Evolutionary conservation across 2,888 invertebrate species (phyloP).

Genomic region (Scaptomyza polygonia): DNA sequence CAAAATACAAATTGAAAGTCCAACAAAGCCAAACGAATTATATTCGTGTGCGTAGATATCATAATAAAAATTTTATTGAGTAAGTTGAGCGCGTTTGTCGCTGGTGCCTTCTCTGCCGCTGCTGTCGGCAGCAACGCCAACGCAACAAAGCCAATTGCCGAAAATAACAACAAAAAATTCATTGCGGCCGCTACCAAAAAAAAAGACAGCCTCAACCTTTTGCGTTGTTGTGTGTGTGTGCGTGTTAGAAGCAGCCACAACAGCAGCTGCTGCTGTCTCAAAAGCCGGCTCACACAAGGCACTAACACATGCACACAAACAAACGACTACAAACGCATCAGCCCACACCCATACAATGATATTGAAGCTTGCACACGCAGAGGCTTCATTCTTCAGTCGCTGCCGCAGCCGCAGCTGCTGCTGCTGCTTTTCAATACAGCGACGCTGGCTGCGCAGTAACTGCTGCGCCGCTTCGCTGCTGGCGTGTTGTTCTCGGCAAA

Average conservation of each 20-base stretch:
- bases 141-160: slow-evolving; percentile 52
- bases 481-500: slow-evolving; percentile 66
- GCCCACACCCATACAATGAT: slow-evolving; percentile 10
- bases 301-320: neutral
- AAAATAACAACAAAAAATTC: slow-evolving; percentile 43
- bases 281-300: slow-evolving; percentile 56
- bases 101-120: slow-evolving; percentile 15
- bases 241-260: slow-evolving; percentile 32
- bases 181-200: slow-evolving; percentile 22
- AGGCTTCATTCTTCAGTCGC: slow-evolving; percentile 50
- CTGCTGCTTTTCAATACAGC: slow-evolving; percentile 28
- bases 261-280: slow-evolving; percentile 44
- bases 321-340: slow-evolving; percentile 16
- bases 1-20: slow-evolving; percentile 42
- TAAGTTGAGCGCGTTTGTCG: slow-evolving; percentile 75
- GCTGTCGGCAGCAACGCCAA: slow-evolving; percentile 42
- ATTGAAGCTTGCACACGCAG: slow-evolving; percentile 27
- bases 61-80: slow-evolving; percentile 83
- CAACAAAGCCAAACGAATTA: slow-evolving; percentile 37
- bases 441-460: slow-evolving; percentile 37
- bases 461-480: slow-evolving; percentile 33
- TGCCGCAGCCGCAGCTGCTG: slow-evolving; percentile 20
- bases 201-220: slow-evolving; percentile 13
- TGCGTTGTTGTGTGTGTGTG: slow-evolving; percentile 9
- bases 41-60: slow-evolving; percentile 77